Base-by-base conservation (phyloP, 2,797 vertebrate species). In the Octomys mimax region DNA sequence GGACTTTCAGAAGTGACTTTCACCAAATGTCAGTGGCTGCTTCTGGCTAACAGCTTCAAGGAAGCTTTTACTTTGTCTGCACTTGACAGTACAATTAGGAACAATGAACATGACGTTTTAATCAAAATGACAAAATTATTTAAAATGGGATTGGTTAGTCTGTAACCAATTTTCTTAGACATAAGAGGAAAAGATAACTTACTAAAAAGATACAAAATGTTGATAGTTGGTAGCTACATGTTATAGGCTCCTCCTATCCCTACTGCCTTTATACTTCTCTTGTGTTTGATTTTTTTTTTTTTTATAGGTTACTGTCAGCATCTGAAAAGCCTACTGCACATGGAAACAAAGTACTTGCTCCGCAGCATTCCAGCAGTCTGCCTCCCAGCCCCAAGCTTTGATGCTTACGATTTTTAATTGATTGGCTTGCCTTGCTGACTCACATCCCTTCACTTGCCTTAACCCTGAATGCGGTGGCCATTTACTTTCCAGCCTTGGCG, bases 321-420 rank as follows among this genome's bases (percentile, higher is more conserved):
- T 7, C n/a, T 28, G 75, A 78, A 96, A 94, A 79, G 4, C 0
- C 39, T 77, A 78, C n/a, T 79, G 54, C 73, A 87, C 18, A 26
- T 21, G 28, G 71, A 73, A 91, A 91, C 13, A 70, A 46, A 31
- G 7, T 6, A 31, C n/a, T 89, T 90, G 36, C 87, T 57, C 33
- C 42, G 18, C 28, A 89, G 19, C 73, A 54, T 64, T 31, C 28
- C 11, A 1, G 62, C 68, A 91, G 64, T 80, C 33, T 33, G 87
- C 46, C 46, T 77, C 75, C 54, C 39, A 11, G 18, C 79, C 1
- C 10, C 18, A 64, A 21, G 49, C 52, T 80, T 94, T 86, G 22
- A 62, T 33, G n/a, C 64, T 96, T 87, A 93, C 84, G 89, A 52
- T 84, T 61, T 87, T 59, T 80, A 96, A 94, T 71, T 89, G 87